Evolutionary conservation across 2,797 vertebrate species (phyloP), one percentile per base, ranked within the genome.

Genomic region (Zenarchopterus dispar): DNA sequence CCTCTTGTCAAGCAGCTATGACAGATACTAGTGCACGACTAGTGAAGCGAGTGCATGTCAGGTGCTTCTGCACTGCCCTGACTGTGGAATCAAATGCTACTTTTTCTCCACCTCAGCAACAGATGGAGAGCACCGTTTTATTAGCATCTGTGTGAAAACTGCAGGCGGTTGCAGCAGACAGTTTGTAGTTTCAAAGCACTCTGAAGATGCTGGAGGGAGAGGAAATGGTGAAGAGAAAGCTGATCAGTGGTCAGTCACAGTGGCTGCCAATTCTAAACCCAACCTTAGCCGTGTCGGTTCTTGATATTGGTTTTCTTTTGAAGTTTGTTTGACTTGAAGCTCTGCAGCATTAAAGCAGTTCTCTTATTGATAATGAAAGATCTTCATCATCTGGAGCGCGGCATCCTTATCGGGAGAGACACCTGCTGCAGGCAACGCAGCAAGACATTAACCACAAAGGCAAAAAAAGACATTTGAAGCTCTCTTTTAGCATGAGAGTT

Each of bases 121-220:
- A 81, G 80, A 62, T 19, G 19, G 57, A 36, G 73, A 57, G 45
- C 70, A 50, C 73, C 8, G 16, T 52, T 68, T 70, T 42, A 88
- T 87, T 89, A 73, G 78, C 78, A 84, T 87, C 62, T 23, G 65
- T 60, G 39, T 89, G 79, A 88, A 80, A 78, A 83, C 69, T 50
- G 61, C 72, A 5, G 67, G 84, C 81, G 80, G 88, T 71, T 46
- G 70, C 61, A 31, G 70, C 71, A 60, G 63, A 53, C 72, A 64
- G 57, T 76, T 72, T 61, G 61, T 78, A 13, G 64, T 57, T 26
- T 55, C 65, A 9, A 16, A 47, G 8, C 77, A 44, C 55, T 19
- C 44, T 39, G 58, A 42, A 60, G 19, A 55, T 13, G 24, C 44
- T 19, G 8, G 5, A 1, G 4, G 21, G 23, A 47, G 28, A 42